These are phyloP conservation scores for Abrostola triplasia DNA, from an alignment of 2,888 invertebrate genomes.

Conservation along the genomic window DNA sequence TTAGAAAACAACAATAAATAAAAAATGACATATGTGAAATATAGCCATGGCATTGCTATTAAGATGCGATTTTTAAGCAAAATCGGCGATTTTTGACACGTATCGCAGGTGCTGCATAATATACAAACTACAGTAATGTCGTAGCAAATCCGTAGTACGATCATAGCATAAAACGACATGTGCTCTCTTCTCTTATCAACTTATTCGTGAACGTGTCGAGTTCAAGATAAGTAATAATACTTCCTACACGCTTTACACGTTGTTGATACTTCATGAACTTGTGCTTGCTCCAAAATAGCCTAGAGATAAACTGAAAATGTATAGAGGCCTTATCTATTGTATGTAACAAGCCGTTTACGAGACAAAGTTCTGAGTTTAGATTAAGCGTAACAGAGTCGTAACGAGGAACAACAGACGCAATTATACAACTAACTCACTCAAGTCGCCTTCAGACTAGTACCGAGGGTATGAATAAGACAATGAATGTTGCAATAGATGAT, in stretches of 20 bases:
- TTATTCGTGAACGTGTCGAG: neutral
- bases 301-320: slow-evolving; percentile 45
- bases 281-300: slow-evolving; percentile 37
- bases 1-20: no score
- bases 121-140: neutral
- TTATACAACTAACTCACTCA: slow-evolving; percentile 70
- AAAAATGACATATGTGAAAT: no score
- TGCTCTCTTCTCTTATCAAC: neutral
- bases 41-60: no score
- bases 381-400: slow-evolving; percentile 65
- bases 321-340: slow-evolving; percentile 49
- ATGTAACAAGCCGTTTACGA: slow-evolving; percentile 50
- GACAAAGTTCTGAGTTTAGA: slow-evolving; percentile 60
- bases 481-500: neutral
- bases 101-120: no score
- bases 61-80: no score
- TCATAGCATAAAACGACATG: neutral
- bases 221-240: neutral
- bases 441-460: slow-evolving; percentile 42
- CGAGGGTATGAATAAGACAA: slow-evolving; percentile 26
- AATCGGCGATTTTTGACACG: no score
- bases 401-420: slow-evolving; percentile 61
- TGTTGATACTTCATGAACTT: slow-evolving; percentile 29
- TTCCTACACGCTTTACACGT: slow-evolving; percentile 16
- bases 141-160: neutral